Evolutionary conservation across 2,888 invertebrate species (phyloP).

Genomic region (Drosophila quinaria): DNA sequence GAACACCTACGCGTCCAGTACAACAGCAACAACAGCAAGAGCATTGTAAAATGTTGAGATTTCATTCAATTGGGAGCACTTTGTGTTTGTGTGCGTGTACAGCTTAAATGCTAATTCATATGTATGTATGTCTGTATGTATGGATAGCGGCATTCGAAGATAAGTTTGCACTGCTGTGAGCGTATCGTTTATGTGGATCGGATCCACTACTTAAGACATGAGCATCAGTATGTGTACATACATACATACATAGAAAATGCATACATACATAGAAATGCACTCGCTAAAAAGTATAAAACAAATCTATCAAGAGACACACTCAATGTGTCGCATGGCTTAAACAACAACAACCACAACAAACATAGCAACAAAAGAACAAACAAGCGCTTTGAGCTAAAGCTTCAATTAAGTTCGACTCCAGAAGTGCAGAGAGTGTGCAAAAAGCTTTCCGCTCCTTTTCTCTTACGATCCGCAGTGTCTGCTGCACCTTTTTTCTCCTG

Average conservation of each 20-base stretch:
- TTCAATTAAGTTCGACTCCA: constrained; percentile 47
- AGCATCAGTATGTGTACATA: neutral
- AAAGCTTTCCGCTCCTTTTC: constrained; percentile 28
- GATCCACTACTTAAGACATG: neutral
- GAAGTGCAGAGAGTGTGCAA: constrained; percentile 42
- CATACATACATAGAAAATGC: neutral
- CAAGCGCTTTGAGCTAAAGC: constrained; percentile 25
- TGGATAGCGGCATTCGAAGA: constrained; percentile 15
- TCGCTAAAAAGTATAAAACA: constrained; percentile 1
- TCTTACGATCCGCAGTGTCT: constrained; percentile 33
- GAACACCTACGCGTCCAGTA: constrained; percentile 30
- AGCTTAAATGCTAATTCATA: constrained; percentile 28
- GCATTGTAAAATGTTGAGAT: constrained; percentile 24
- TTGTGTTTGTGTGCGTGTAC: constrained; percentile 17
- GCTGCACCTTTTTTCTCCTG: constrained; percentile 77
- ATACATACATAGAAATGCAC: neutral
- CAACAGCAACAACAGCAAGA: constrained; percentile 17
- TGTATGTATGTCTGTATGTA: constrained; percentile 8
- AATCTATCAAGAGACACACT: constrained; percentile 15
- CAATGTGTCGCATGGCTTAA: constrained; percentile 35
- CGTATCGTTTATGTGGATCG: constrained; percentile 7
- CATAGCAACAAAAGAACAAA: neutral
- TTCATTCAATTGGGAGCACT: constrained; percentile 37
- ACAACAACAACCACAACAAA: neutral
- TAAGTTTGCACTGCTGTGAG: constrained; percentile 15